Evolutionary conservation across 2,888 invertebrate species (phyloP).

Genomic region (Saturnia japonica): DNA sequence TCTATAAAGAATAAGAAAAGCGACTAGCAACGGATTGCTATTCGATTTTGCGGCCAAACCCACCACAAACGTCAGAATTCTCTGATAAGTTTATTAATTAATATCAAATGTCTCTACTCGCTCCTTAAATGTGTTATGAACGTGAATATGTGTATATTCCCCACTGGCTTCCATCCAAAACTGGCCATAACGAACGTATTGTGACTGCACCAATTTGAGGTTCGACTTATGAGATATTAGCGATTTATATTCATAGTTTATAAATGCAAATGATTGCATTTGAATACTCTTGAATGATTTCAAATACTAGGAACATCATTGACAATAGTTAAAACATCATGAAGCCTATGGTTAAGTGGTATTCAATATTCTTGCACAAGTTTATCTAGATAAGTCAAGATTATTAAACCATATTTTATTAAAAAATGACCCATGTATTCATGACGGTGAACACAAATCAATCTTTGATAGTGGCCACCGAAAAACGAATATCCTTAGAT

Average conservation of each 20-base stretch:
- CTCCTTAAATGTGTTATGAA: neutral
- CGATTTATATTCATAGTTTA: neutral
- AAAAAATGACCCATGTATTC: neutral
- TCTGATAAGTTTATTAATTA: conserved; percentile 1
- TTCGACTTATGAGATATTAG: neutral
- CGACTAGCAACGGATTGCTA: neutral
- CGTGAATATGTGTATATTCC: conserved; percentile 18
- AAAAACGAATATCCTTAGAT: neutral
- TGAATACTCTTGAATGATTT: neutral
- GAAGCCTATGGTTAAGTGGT: neutral
- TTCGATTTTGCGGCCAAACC: neutral
- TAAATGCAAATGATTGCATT: neutral
- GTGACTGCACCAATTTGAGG: conserved; percentile 49
- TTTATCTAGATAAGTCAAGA: no score
- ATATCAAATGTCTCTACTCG: neutral
- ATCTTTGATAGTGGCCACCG: neutral
- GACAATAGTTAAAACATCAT: neutral
- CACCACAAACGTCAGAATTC: neutral
- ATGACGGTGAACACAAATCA: neutral
- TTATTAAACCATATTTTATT: neutral
- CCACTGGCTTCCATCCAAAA: conserved; percentile 57
- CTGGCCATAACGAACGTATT: conserved; percentile 62
- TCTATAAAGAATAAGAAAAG: neutral
- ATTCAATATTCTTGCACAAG: no score
- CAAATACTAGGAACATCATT: neutral